Evolutionary conservation across 2,888 invertebrate genomes (phyloP).

Genomic region (Drosophila affinis): DNA sequence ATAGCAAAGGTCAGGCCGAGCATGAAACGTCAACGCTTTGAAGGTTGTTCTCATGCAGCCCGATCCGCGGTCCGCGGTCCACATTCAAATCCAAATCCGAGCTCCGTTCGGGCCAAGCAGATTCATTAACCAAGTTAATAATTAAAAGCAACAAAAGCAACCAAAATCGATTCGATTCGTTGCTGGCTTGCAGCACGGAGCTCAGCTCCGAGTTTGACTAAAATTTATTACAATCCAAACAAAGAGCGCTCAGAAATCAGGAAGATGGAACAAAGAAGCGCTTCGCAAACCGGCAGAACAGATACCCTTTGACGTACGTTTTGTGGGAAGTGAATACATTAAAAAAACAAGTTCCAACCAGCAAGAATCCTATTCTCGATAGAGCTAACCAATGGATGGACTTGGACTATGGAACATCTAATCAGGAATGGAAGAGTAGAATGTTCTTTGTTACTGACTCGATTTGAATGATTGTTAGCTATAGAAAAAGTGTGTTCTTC

Average conservation of each 20-base stretch:
- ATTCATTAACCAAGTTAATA: constrained; percentile 62
- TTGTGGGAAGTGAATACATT: too few species aligned
- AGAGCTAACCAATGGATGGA: not conserved
- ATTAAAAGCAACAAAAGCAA: constrained; percentile 57
- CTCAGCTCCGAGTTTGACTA: constrained; percentile 20
- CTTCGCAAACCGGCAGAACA: not conserved
- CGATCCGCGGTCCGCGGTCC: constrained; percentile 29
- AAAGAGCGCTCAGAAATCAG: constrained; percentile 25
- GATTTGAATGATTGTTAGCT: too few species aligned
- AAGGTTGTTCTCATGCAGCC: constrained; percentile 76
- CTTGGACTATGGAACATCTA: not conserved
- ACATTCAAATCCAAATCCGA: constrained; percentile 47
- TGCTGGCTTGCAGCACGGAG: constrained; percentile 57
- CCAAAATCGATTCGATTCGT: constrained; percentile 67
- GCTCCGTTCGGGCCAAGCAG: constrained; percentile 27
- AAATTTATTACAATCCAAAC: constrained; percentile 61
- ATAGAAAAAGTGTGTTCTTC: too few species aligned
- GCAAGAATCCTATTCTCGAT: not conserved
- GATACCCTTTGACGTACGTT: not conserved
- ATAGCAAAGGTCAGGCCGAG: constrained; percentile 71
- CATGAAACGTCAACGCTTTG: constrained; percentile 62
- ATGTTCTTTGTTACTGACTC: too few species aligned
- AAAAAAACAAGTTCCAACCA: not conserved
- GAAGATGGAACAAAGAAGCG: not conserved
- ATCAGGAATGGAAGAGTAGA: not conserved